These are phyloP conservation scores for Drosophila imparisetae DNA, from an alignment of 2,888 invertebrate genomes.

Conservation along the genomic window DNA sequence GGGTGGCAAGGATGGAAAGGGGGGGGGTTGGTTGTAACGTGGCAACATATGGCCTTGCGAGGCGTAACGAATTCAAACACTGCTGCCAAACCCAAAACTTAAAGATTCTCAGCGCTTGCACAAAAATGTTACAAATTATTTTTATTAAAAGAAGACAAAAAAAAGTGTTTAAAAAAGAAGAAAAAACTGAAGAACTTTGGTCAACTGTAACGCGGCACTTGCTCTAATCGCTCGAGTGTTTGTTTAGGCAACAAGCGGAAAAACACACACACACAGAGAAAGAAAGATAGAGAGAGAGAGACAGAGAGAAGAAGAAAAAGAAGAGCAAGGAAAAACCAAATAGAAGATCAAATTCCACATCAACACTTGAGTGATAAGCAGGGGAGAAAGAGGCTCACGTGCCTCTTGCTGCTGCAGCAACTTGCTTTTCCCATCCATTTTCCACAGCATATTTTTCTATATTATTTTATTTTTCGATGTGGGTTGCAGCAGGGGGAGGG, in stretches of 20 bases:
- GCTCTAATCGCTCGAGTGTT: constrained; percentile 62
- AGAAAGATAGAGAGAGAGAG: not conserved
- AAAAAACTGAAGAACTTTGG: constrained; percentile 4
- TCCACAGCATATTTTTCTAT: not conserved
- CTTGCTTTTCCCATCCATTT: constrained; percentile 11
- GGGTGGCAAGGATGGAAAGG: not conserved
- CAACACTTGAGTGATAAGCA: constrained; percentile 54
- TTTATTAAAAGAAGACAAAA: constrained; percentile 18
- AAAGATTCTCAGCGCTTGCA: constrained; percentile 59
- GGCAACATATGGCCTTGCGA: constrained; percentile 67
- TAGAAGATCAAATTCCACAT: constrained; percentile 72
- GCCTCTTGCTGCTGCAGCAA: constrained; percentile 17
- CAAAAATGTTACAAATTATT: constrained; percentile 50
- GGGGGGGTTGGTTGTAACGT: constrained; percentile 13
- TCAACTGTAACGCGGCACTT: constrained; percentile 50
- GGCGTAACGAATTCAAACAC: constrained; percentile 37
- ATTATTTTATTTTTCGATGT: not conserved
- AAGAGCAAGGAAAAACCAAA: constrained; percentile 29
- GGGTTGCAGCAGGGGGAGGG: not conserved
- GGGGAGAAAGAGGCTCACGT: constrained; percentile 38
- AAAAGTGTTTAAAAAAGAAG: not conserved
- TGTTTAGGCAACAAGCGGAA: constrained; percentile 62
- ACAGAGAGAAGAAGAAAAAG: constrained; percentile 1
- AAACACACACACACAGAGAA: not conserved
- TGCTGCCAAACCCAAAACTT: constrained; percentile 38